Conservation (phyloP, 2,797 vertebrate genomes). For the Cyprinodon diabolis region DNA sequence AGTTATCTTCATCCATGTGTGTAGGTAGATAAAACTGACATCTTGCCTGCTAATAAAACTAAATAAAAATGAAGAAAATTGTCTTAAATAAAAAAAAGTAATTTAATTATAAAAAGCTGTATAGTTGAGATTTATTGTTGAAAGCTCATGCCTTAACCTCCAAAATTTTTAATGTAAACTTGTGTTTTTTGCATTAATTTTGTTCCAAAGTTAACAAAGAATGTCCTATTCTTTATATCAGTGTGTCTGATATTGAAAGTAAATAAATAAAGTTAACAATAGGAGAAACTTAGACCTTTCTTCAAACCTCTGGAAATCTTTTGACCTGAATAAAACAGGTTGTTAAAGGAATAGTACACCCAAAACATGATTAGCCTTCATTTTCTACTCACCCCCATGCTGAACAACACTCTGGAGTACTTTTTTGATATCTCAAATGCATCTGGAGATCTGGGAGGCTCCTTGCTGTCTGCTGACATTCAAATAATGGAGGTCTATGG, state of each 20-base stretch:
- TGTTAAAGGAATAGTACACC: too few species aligned
- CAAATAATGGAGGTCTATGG: too few species aligned
- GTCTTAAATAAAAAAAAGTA: too few species aligned
- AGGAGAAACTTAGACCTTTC: neutral
- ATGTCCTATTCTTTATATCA: neutral
- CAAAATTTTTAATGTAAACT: neutral
- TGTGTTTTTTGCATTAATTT: neutral
- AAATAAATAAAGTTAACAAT: neutral
- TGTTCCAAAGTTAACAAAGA: neutral
- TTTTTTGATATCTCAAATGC: too few species aligned
- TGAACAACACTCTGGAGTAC: too few species aligned
- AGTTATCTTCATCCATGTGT: constrained; percentile 35
- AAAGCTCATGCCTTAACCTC: neutral
- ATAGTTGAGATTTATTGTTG: neutral
- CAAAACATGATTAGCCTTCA: too few species aligned
- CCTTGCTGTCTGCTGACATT: too few species aligned
- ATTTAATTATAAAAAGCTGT: neutral
- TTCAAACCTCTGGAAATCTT: too few species aligned
- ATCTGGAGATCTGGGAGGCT: too few species aligned
- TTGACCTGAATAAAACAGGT: too few species aligned
- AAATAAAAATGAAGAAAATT: too few species aligned
- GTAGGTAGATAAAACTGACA: constrained; percentile 7
- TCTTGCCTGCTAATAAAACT: neutral
- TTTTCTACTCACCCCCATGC: too few species aligned
- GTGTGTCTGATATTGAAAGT: neutral